Evolutionary conservation across 2,797 vertebrate genomes (phyloP).

Genomic region (Tapera naevia): DNA sequence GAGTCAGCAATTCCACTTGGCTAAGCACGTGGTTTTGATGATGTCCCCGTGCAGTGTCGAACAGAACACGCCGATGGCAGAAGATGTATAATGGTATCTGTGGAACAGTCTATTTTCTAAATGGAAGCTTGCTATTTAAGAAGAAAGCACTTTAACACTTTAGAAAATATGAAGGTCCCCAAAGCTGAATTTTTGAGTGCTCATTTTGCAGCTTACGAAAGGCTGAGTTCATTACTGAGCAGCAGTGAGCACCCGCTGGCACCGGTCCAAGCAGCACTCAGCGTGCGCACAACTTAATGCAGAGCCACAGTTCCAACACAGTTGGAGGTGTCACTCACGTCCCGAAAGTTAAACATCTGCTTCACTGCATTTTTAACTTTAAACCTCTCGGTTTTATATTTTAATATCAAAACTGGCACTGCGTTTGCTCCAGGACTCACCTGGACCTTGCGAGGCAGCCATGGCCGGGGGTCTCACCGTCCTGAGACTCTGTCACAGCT

Average conservation of each 20-base stretch:
- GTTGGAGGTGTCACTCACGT: neutral
- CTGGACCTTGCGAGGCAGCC: accelerated
- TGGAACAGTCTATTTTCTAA: neutral
- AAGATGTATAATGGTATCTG: neutral
- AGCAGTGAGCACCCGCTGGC: neutral
- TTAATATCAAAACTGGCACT: neutral
- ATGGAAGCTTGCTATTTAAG: neutral
- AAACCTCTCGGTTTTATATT: neutral
- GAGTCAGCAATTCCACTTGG: slow-evolving; percentile 47
- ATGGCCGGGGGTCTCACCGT: accelerated
- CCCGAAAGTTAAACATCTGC: neutral
- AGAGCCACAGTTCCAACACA: neutral
- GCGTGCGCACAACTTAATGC: neutral
- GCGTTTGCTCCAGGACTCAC: neutral
- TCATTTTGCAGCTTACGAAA: neutral
- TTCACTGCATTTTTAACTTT: neutral
- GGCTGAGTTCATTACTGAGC: neutral
- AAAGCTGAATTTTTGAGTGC: neutral
- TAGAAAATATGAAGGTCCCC: slow-evolving; percentile 19
- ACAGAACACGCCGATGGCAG: neutral
- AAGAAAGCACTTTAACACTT: neutral
- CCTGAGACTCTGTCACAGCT: neutral
- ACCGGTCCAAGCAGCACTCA: neutral
- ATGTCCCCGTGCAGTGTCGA: accelerated
- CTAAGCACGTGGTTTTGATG: slow-evolving; percentile 10